Base-by-base conservation (phyloP, 2,888 invertebrate species). In the Drosophila subsilvestris region DNA sequence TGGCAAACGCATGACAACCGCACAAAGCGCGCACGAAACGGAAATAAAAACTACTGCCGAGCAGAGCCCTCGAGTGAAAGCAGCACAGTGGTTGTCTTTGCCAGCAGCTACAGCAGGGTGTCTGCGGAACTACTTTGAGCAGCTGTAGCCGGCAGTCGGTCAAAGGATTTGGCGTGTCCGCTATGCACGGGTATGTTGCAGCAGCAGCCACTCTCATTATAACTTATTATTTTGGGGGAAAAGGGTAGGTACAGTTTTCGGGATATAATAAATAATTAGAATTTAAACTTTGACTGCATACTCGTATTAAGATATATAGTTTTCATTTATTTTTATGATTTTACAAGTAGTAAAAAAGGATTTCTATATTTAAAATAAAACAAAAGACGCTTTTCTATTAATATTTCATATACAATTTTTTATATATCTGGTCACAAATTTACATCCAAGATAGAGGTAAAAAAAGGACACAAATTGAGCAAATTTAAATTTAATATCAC, bases 21-120 rank as follows among this genome's bases (percentile, higher is more conserved):
- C 66, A 74, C 74, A 76, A 78, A 63, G 75, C 66, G 57, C 45
- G 29, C 68, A 56, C 65, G 61, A 62, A 71, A 72, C 50, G 73
- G 66, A 82, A 74, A 79, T 75, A 75, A 78, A 78, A 80, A 75
- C 59, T 66, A 73, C 72, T 75, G 56, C 45, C 58, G 57, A 60
- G 14, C 37, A 14, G 37, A 7, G 37, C 3, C 37, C 37, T 37
- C 14, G 1, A 37, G 37, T 37, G 37, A 37, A 37, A n/a, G 37
- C 37, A n/a, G n/a, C 14, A n/a, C n/a, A 37, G 37, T 37, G 37
- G n/a, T 14, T 37, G 37, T 14, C 37, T 37, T 14, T 37, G 37
- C 37, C 37, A 14, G 37, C 6, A 37, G 37, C 2, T 14, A 3
- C 14, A 1, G 37, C 1, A 6, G 37, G 7, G 37, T 37, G 37